Base-by-base conservation (phyloP, 1,140 invertebrate genomes). In the Drosophila quadrilineata region DNA sequence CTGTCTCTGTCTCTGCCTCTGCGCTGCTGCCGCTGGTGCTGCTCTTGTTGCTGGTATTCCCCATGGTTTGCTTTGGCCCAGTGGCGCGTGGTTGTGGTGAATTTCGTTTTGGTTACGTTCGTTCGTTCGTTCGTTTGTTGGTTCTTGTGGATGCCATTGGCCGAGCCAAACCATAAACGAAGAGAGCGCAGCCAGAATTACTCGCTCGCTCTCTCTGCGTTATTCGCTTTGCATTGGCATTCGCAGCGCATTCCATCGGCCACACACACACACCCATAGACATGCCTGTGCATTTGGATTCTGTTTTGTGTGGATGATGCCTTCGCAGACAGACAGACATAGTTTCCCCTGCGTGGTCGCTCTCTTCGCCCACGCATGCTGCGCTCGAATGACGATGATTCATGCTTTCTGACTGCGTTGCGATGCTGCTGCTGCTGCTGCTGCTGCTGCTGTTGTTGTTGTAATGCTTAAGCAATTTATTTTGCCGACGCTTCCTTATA, bases 401-500 rank as follows among this genome's bases (percentile, higher is more conserved):
- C 79, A 85, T 86, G 70, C 58, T 75, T 72, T 62, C 56, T 63
- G 75, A 40, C 54, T 60, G 43, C 36, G 40, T 59, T 76, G 75
- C 36, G 40, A 65, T 76, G 75, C 71, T 75, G 58, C 46, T 29
- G 53, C 38, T 54, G 22, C 21, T 45, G 41, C 17, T 28, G 29
- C 29, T 59, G 49, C 19, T 52, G 31, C 31, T 75, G 10, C 22
- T 56, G 35, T 36, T 70, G 52, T 50, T 79, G 28, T 45, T 67
- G 26, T 36, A 54, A 46, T 62, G 3, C 58, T 56, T 17, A 36
- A 63, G 33, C 49, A 45, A 60, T 45, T 67, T 62, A 67, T 53
- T 45, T 38, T 38, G 24, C 64, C 49, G 9, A 54, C 41, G 53
- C 73, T 72, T 60, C 49, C 57, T 56, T 46, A 29, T 65, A 48